Conservation (phyloP, 2,888 invertebrate species). For the Epinotia bilunana region DNA sequence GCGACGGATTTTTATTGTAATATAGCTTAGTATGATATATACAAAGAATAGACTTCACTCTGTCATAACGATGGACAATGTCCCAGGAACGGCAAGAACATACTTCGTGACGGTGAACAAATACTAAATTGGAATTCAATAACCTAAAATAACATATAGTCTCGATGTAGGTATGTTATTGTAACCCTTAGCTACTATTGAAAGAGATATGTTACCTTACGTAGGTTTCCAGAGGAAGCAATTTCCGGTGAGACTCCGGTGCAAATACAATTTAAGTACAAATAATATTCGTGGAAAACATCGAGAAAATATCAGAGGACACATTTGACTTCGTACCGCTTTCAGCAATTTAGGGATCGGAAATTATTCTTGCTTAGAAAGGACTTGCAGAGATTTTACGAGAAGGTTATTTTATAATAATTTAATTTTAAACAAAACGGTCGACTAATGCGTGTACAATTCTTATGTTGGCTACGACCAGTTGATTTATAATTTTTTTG, state of each 20-base stretch:
- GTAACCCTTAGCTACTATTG: not conserved
- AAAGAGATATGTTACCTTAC: constrained; percentile 18
- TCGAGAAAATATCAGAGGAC: not conserved
- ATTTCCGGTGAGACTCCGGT: constrained; percentile 24
- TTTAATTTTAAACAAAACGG: not conserved
- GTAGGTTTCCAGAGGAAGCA: not conserved
- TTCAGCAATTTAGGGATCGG: not conserved
- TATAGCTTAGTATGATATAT: not conserved
- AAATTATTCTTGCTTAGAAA: not conserved
- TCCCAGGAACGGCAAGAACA: not conserved
- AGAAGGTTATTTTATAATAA: too few relatives aligned
- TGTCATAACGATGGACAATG: not conserved
- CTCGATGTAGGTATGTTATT: not conserved
- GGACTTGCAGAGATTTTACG: not conserved
- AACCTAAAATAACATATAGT: constrained; percentile 6
- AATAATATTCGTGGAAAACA: not conserved
- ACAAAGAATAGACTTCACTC: not conserved
- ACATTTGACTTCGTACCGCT: not conserved
- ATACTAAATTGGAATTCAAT: not conserved
- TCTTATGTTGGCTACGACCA: not conserved
- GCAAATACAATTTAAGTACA: constrained; percentile 9
- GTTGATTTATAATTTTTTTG: too few relatives aligned
- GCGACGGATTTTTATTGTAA: not conserved
- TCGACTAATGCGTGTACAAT: not conserved
- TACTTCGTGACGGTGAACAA: not conserved